Evolutionary conservation across 2,113 vertebrate genomes (phyloP), one percentile per base, ranked within the genome.

Genomic region (Nerophis ophidion): DNA sequence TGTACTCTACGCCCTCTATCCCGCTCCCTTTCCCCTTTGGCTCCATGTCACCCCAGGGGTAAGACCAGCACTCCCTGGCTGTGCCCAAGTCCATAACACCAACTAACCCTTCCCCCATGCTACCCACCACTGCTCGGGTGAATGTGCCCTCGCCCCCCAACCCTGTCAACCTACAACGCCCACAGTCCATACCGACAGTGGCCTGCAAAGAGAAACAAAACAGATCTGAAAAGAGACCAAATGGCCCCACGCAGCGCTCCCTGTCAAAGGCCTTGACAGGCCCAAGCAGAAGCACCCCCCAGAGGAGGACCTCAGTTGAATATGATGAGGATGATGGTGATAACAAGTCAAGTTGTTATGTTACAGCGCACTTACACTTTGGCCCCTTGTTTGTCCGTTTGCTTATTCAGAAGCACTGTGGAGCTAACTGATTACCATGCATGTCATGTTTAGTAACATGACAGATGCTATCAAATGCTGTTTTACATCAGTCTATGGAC

Each of bases 1-100:
- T 90, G 89, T 91, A 89, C 84, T 87, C 79, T 79, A 65, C 68
- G 78, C 85, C 89, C 87, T 87, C 75, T 86, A 84, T 81, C 74
- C 82, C 72, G 69, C 76, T 84, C 72, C 57, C 77, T 73, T 82
- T 76, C 80, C 80, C 83, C 76, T 73, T 70, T 63, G 87, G 87
- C 82, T 40, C 57, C 75, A 70, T 82, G 79, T 85, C 83, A 77
- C 84, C 83, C 80, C 71, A 68, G 84, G 87, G 83, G 71, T 49
- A 44, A 51, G 61, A 75, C 70, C 63, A 79, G 75, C 74, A 60
- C 80, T 80, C 74, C 66, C 81, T 84, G 77, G 68, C 72, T 75
- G 68, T 84, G 88, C 86, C 87, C 75, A 82, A 80, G 70, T 84
- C 82, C 76, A 80, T 82, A 87, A 86, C 83, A 82, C 82, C 84